Evolutionary conservation across 64 coral and sea anemone genomes (phyloP).

Genomic region (Dendrophyllia cribrosa): DNA sequence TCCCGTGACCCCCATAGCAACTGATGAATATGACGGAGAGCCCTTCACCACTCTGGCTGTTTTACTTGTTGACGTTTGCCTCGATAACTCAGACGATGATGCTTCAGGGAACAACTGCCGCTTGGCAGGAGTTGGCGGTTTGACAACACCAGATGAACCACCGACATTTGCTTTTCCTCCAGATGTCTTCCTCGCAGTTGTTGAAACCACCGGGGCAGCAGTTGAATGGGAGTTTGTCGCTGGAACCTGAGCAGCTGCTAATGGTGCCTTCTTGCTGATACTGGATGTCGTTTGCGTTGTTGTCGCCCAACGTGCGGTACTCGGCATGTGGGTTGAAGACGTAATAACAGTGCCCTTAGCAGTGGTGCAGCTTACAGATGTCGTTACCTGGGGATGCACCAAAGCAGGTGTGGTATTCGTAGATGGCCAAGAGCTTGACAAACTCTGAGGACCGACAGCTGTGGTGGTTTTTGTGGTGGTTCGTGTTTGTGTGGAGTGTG

Average conservation of each 20-base stretch:
- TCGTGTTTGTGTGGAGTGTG: conserved; percentile 25
- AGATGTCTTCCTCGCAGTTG: conserved; percentile 51
- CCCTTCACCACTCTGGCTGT: conserved; percentile 36
- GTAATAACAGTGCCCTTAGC: conserved; percentile 17
- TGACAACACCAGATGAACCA: conserved; percentile 37
- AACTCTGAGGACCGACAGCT: conserved; percentile 2
- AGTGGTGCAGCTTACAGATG: conserved; percentile 19
- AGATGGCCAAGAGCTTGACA: conserved; percentile 50
- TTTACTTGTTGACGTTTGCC: conserved; percentile 39
- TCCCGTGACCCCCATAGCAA: conserved; percentile 81
- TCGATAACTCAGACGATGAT: conserved; percentile 10
- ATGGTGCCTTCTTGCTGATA: conserved; percentile 53
- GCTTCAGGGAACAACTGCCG: conserved; percentile 87
- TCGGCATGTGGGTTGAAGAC: conserved; percentile 61
- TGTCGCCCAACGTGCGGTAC: conserved; percentile 65
- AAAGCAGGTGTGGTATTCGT: background rate
- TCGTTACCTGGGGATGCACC: background rate
- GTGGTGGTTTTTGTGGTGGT: conserved; percentile 31
- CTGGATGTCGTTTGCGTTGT: conserved; percentile 32
- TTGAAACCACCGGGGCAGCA: background rate
- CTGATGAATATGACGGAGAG: conserved; percentile 82
- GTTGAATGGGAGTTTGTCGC: conserved; percentile 41
- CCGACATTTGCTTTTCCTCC: conserved; percentile 40
- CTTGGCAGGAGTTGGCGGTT: conserved; percentile 78
- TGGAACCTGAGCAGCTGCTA: conserved; percentile 46